Evolutionary conservation across 2,888 invertebrate species (phyloP).

Genomic region (Xestia sexstrigata): DNA sequence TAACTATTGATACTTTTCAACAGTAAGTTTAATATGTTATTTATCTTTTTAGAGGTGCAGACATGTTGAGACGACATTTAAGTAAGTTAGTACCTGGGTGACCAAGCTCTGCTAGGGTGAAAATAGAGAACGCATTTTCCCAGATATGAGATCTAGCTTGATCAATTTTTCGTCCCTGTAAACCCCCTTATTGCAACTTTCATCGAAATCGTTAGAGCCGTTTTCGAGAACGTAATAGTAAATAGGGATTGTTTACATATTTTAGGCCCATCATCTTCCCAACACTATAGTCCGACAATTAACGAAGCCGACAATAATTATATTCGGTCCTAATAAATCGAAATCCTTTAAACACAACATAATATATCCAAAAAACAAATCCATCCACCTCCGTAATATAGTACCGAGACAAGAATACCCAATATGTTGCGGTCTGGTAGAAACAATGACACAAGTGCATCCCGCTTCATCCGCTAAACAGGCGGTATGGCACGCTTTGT

Average conservation of each 20-base stretch:
- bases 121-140: too few species aligned
- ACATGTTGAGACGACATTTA: not conserved
- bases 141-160: too few species aligned
- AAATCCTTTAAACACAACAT: too few species aligned
- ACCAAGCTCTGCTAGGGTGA: too few species aligned
- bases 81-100: not conserved
- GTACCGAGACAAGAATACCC: conserved; percentile 37
- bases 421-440: conserved; percentile 56
- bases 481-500: conserved; percentile 84
- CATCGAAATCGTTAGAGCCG: too few species aligned
- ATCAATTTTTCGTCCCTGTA: too few species aligned
- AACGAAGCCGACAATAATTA: not conserved
- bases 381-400: not conserved
- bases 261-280: not conserved
- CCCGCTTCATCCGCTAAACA: conserved; percentile 67
- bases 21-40: too few species aligned
- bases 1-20: not conserved
- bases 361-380: conserved; percentile 6
- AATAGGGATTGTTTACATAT: not conserved
- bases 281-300: not conserved
- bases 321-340: not conserved
- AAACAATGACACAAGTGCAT: conserved; percentile 59
- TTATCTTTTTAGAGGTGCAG: too few species aligned
- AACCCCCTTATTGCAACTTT: too few species aligned
- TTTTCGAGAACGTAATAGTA: too few species aligned